phyloP scores from a whole-genome alignment of 2,797 vertebrate genomes.

The Neostethus bicornis region DNA sequence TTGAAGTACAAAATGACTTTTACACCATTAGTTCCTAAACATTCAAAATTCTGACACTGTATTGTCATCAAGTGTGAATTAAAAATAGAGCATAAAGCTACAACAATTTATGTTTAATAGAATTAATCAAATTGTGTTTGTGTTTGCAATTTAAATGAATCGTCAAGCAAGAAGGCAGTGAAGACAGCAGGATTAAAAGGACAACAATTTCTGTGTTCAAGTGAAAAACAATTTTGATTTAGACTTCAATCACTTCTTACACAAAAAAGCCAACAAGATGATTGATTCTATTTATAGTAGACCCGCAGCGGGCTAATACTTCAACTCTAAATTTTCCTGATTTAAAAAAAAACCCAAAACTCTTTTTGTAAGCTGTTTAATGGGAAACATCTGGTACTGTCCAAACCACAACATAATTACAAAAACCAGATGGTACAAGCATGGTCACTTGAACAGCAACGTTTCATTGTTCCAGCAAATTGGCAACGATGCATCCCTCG shows the following conservation, averaged over 20 bases:
- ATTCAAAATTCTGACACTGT: no score
- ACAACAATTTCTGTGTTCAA: background rate
- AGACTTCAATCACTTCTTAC: background rate
- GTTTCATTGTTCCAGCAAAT: conserved; percentile 11
- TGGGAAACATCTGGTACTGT: conserved; percentile 9
- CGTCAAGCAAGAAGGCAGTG: background rate
- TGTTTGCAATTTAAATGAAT: background rate
- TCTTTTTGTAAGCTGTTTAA: conserved; percentile 1
- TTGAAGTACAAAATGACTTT: background rate
- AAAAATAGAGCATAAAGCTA: background rate
- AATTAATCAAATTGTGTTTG: background rate
- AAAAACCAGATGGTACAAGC: conserved; percentile 26
- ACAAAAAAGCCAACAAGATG: background rate
- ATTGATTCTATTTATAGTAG: no score
- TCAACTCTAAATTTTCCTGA: background rate
- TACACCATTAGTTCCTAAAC: background rate
- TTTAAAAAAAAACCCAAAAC: conserved; percentile 1
- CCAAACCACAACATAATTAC: conserved; percentile 25
- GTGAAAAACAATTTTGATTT: background rate
- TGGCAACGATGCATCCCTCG: conserved; percentile 16
- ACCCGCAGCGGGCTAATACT: conserved; percentile 3
- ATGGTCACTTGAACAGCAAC: conserved; percentile 12
- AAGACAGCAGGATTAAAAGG: no score
- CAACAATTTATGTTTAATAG: background rate
- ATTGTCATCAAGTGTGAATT: background rate